phyloP scores from a whole-genome alignment of 1,140 invertebrate species.

The Drosophila novamexicana region DNA sequence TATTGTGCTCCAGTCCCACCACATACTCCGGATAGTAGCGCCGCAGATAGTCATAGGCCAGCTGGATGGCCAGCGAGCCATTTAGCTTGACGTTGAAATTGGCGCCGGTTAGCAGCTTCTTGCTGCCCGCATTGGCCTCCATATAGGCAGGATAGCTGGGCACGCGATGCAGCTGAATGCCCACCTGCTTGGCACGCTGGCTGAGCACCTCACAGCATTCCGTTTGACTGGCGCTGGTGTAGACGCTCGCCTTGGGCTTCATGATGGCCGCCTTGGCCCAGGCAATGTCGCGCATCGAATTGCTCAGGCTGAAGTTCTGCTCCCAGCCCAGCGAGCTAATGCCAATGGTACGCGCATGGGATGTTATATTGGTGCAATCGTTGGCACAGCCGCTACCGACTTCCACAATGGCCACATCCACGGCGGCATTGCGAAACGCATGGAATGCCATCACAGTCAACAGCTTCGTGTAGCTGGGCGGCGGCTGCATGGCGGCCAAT shows the following conservation, averaged over 20 bases:
- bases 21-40: conserved; percentile 57
- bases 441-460: conserved; percentile 96
- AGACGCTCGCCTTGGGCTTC: conserved; percentile 90
- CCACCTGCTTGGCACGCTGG: conserved; percentile 88
- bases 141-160: conserved; percentile 47
- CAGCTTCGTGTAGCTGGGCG: conserved; percentile 97
- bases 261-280: conserved; percentile 98
- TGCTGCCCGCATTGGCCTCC: conserved; percentile 33
- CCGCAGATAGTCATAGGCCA: conserved; percentile 90
- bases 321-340: conserved; percentile 93
- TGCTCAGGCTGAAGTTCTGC: conserved; percentile 93
- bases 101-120: conserved; percentile 46
- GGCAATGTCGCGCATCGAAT: conserved; percentile 95
- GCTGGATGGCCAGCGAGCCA: conserved; percentile 93
- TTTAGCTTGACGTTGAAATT: conserved; percentile 86
- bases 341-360: conserved; percentile 92
- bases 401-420: conserved; percentile 98
- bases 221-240: conserved; percentile 89
- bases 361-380: conserved; percentile 97
- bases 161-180: conserved; percentile 84
- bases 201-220: conserved; percentile 90
- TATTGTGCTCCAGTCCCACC: conserved; percentile 45
- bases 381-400: conserved; percentile 98
- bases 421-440: conserved; percentile 93
- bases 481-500: conserved; percentile 86